These are phyloP conservation scores for Microchirus variegatus DNA, from an alignment of 2,797 vertebrate species.

Conservation along the genomic window DNA sequence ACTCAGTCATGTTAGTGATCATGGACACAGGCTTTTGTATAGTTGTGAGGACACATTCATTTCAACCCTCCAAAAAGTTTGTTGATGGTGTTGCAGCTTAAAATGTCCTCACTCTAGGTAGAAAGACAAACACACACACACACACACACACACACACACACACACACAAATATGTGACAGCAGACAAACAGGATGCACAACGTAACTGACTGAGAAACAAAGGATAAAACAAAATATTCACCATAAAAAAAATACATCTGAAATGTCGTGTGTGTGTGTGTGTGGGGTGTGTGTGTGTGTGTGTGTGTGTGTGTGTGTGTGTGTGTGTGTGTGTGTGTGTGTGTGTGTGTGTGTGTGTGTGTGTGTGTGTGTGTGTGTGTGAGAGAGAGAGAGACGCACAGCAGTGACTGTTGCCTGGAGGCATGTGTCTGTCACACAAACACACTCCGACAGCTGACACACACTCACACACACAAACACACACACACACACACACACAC, in stretches of 20 bases:
- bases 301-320: background rate
- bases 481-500: background rate
- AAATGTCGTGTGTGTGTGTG: background rate
- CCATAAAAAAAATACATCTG: background rate
- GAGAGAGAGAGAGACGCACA: slow-evolving; percentile 28
- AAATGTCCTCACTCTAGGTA: too few species aligned
- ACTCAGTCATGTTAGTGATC: too few species aligned
- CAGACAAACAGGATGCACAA: background rate
- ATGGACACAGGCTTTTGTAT: too few species aligned
- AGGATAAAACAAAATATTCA: background rate
- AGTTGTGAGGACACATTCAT: too few species aligned
- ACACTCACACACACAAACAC: background rate
- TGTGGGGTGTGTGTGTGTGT: background rate
- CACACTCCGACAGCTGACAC: slow-evolving; percentile 35
- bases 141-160: too few species aligned
- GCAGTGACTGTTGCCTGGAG: slow-evolving; percentile 39
- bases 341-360: background rate
- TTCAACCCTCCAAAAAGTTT: too few species aligned
- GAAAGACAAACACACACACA: too few species aligned
- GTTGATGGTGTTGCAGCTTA: too few species aligned
- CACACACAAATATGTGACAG: background rate
- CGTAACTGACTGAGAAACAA: too few species aligned
- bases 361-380: background rate
- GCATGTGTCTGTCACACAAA: slow-evolving; percentile 37
- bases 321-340: background rate